phyloP scores from a whole-genome alignment of 1,140 invertebrate species.

The Zaprionus camerounensis region DNA sequence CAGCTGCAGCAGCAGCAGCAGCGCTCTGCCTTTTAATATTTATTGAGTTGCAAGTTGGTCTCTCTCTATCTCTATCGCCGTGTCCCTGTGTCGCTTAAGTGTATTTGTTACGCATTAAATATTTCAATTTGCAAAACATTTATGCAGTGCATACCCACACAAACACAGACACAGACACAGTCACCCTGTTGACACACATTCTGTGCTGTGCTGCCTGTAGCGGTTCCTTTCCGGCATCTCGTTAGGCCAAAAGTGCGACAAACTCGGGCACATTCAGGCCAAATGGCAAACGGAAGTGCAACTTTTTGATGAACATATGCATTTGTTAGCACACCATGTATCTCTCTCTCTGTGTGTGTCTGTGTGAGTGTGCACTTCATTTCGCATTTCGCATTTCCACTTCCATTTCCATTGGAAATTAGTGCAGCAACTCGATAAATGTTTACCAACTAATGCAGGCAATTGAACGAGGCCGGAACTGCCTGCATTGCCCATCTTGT shows the following conservation, averaged over 20 bases:
- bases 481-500: neutral
- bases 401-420: slow-evolving; percentile 30
- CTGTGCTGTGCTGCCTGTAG: neutral
- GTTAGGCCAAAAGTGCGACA: slow-evolving; percentile 42
- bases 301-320: slow-evolving; percentile 47
- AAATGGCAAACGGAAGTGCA: slow-evolving; percentile 53
- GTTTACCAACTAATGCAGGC: slow-evolving; percentile 22
- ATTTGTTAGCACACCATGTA: slow-evolving; percentile 25
- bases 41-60: slow-evolving; percentile 68
- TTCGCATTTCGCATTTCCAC: slow-evolving; percentile 29
- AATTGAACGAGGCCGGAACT: slow-evolving; percentile 1
- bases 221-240: slow-evolving; percentile 29
- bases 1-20: slow-evolving; percentile 14
- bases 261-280: slow-evolving; percentile 39
- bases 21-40: slow-evolving; percentile 74
- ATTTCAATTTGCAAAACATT: slow-evolving; percentile 76
- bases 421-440: slow-evolving; percentile 4
- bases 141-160: slow-evolving; percentile 58
- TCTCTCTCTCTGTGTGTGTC: neutral
- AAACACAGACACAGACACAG: slow-evolving; percentile 14
- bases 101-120: slow-evolving; percentile 70
- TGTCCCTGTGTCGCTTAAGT: slow-evolving; percentile 29
- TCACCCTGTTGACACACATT: slow-evolving; percentile 6
- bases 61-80: slow-evolving; percentile 8
- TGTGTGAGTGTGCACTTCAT: slow-evolving; percentile 13